Evolutionary conservation across 2,113 vertebrate species (phyloP).

Genomic region (Hemiprocne comata): DNA sequence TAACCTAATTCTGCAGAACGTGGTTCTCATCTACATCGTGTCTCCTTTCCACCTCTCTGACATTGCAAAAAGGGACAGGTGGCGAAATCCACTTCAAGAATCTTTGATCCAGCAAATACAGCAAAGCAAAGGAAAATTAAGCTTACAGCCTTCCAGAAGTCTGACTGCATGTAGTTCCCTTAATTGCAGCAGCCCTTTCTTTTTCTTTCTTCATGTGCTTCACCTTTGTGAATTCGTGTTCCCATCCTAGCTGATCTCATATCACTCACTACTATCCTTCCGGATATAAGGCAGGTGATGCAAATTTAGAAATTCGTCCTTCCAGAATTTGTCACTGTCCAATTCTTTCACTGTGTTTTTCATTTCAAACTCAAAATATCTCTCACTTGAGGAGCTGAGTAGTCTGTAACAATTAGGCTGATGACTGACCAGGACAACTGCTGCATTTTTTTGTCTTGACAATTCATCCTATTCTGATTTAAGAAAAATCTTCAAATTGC

Average conservation of each 20-base stretch:
- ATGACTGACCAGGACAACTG: neutral
- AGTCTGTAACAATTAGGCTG: neutral
- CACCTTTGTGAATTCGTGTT: neutral
- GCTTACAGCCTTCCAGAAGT: neutral
- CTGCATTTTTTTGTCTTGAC: neutral
- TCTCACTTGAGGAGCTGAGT: neutral
- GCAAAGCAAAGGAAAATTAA: neutral
- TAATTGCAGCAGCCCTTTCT: neutral
- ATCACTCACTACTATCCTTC: neutral
- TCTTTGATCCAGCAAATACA: neutral
- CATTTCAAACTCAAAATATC: neutral
- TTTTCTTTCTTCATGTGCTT: neutral
- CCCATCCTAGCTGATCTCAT: neutral
- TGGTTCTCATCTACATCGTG: neutral
- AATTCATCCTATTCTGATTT: neutral
- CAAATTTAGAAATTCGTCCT: neutral
- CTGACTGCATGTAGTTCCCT: neutral
- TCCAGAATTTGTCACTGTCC: neutral
- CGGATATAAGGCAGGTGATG: neutral
- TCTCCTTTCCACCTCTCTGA: neutral
- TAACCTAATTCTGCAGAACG: conserved; percentile 22
- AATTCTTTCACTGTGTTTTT: neutral
- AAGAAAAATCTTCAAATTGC: neutral
- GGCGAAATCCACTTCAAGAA: neutral
- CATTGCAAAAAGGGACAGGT: neutral